phyloP scores from a whole-genome alignment of 2,888 invertebrate genomes.

The Rhagonycha lutea region DNA sequence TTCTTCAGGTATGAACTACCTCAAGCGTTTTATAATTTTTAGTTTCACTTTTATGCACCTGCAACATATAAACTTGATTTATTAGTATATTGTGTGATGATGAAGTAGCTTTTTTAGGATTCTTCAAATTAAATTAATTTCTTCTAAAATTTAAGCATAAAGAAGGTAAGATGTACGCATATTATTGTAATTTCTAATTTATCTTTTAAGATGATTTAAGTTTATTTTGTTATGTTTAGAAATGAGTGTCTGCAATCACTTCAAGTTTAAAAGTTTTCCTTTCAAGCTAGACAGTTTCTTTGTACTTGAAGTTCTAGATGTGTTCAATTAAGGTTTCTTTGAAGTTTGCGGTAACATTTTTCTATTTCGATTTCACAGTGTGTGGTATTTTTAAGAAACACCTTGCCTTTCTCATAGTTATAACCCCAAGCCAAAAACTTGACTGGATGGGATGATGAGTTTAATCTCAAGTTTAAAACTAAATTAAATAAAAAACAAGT shows the following conservation, averaged over 20 bases:
- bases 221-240: not conserved
- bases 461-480: no score
- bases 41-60: not conserved
- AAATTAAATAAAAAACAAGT: no score
- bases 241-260: not conserved
- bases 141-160: not conserved
- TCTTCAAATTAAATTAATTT: not conserved
- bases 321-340: not conserved
- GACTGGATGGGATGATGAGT: no score
- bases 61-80: not conserved
- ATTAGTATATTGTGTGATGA: not conserved
- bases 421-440: not conserved
- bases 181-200: not conserved
- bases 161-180: not conserved
- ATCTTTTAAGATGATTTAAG: not conserved
- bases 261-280: not conserved
- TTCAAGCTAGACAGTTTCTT: not conserved
- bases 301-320: not conserved
- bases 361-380: not conserved
- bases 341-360: not conserved
- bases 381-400: not conserved
- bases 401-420: not conserved
- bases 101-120: not conserved
- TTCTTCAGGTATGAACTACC: not conserved
- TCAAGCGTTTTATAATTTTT: not conserved